Conservation (phyloP, 1,140 invertebrate genomes). For the Cyphomyrmex costatus region DNA sequence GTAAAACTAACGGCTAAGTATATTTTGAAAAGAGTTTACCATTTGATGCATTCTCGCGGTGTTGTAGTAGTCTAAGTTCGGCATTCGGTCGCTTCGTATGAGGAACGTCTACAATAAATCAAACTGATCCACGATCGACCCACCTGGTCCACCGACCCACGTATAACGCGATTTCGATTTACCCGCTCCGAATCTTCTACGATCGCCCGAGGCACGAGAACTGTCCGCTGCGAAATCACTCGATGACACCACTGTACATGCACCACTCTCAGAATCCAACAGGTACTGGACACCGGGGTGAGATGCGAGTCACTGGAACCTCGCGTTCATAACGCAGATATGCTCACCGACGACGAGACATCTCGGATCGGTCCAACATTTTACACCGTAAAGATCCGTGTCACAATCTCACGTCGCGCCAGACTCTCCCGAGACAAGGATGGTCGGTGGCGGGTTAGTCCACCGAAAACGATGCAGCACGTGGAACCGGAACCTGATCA, state of each 20-base stretch:
- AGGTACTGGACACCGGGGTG: constrained; percentile 11
- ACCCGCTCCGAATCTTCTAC: constrained; percentile 19
- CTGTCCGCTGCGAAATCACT: constrained; percentile 48
- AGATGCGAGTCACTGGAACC: constrained; percentile 17
- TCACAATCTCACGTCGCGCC: neutral
- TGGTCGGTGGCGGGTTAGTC: neutral
- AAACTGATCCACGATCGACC: constrained; percentile 25
- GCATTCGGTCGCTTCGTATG: constrained; percentile 79
- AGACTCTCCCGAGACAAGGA: neutral
- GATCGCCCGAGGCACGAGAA: constrained; percentile 20
- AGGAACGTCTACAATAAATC: constrained; percentile 37
- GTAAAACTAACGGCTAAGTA: constrained; percentile 24
- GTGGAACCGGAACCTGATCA: constrained; percentile 25
- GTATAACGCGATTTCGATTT: constrained; percentile 22
- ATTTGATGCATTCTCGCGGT: constrained; percentile 87
- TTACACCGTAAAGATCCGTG: constrained; percentile 28
- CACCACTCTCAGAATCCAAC: constrained; percentile 58
- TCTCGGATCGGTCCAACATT: neutral
- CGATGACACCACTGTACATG: constrained; percentile 59
- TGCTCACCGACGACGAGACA: constrained; percentile 9
- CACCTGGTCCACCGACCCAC: constrained; percentile 11
- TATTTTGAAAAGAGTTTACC: constrained; percentile 84
- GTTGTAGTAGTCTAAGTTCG: constrained; percentile 86
- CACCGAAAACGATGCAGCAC: constrained; percentile 17
- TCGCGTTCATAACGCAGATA: neutral